phyloP scores from a whole-genome alignment of 2,797 vertebrate species.

The Ceyx erithaca region DNA sequence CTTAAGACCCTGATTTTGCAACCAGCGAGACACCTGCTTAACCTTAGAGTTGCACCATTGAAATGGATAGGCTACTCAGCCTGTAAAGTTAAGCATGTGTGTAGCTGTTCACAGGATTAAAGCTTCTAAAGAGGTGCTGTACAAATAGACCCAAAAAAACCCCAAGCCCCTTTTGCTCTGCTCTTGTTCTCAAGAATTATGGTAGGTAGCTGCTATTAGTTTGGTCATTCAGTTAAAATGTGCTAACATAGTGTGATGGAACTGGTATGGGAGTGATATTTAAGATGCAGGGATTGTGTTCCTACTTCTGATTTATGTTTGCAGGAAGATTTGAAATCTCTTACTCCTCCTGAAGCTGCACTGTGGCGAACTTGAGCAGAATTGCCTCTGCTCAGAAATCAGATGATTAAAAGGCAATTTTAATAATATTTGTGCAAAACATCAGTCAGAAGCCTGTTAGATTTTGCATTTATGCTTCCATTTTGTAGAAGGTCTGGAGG shows the following conservation, averaged over 20 bases:
- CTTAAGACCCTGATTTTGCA: conserved; percentile 24
- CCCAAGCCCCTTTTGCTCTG: not conserved
- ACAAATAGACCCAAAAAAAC: fast-evolving
- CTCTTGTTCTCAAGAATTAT: not conserved
- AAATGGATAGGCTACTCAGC: not conserved
- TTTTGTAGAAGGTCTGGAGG: not conserved
- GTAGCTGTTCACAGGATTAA: not conserved
- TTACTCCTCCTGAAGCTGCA: not conserved
- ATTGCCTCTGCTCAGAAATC: not conserved
- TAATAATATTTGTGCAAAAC: not conserved
- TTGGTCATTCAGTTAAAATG: not conserved
- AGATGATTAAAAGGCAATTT: not conserved
- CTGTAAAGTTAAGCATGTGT: not conserved
- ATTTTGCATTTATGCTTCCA: not conserved
- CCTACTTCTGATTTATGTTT: not conserved
- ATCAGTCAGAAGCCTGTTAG: not conserved
- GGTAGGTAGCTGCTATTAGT: not conserved
- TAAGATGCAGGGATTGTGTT: not conserved
- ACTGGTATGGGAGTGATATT: not conserved
- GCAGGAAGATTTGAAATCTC: not conserved
- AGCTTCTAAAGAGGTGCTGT: not conserved
- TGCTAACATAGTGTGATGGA: fast-evolving
- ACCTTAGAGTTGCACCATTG: not conserved
- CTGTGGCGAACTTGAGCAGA: not conserved
- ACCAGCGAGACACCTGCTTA: conserved; percentile 9